Evolutionary conservation across 2,888 invertebrate genomes (phyloP), one percentile per base, ranked within the genome.

Genomic region (Heliconius cydno): DNA sequence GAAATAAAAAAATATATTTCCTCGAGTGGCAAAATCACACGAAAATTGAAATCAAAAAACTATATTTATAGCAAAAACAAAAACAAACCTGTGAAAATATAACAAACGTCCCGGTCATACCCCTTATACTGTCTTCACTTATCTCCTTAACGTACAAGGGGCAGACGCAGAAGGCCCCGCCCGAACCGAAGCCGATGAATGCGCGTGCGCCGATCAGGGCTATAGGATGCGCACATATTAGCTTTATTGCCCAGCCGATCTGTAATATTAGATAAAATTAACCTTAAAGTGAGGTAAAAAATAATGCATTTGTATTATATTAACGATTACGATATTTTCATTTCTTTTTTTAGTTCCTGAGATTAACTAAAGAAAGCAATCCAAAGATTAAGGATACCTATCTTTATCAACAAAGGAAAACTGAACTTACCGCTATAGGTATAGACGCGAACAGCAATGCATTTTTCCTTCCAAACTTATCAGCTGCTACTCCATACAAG

Each of bases 401-500:
- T 34, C 1, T 7, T 34, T 34, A 34, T 34, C 22, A 71, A 71
- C 19, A 19, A 52, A 52, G 34, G 9, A 34, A 34, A 34, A 57
- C 4, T 25, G 67, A 68, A 89, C 91, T 92, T 80, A 95, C 94
- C 79, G 90, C 89, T 76, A 94, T 91, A 25, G 95, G 94, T 6
- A 94, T 19, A 7, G 94, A 91, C 0, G 90, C 89, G 52, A 88
- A 91, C 2, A 94, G 79, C 77, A 95, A 79, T 0, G 96, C 94
- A 1, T 90, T 91, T 83, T 96, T 96, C 68, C 96, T 87, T 0
- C 96, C 96, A 82, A 93, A 93, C 76, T 85, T 92, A 78, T 96
- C 95, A 0, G 95, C 94, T 0, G 95, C 90, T 0, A 91, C 89
- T 0, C 96, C 96, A 84, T 92, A 96, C 1, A 95, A 84, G 80